Evolutionary conservation across 1,140 invertebrate genomes (phyloP).

Genomic region (Idris sp.): DNA sequence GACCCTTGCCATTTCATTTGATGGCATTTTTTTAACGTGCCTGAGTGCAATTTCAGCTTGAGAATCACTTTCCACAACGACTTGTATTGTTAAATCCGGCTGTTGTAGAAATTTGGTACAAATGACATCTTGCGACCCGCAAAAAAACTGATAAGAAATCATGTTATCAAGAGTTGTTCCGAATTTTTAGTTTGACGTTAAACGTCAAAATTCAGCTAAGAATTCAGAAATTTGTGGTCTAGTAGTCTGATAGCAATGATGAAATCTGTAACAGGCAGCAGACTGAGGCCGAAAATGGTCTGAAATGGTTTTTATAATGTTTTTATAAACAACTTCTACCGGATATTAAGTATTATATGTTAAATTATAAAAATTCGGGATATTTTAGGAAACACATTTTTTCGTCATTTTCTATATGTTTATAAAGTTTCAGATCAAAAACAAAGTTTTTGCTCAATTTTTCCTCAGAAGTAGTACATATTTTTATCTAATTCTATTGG

Average conservation of each 20-base stretch:
- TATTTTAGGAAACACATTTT: too few species aligned
- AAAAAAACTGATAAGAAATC: constrained; percentile 17
- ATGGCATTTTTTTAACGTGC: constrained; percentile 8
- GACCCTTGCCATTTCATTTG: background rate
- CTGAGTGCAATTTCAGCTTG: constrained; percentile 5
- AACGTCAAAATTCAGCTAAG: constrained; percentile 5
- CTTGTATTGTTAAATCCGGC: constrained; percentile 9
- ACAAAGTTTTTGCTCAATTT: too few species aligned
- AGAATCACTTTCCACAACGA: constrained; percentile 4
- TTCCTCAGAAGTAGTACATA: too few species aligned
- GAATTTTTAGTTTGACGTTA: constrained; percentile 5
- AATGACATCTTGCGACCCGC: constrained; percentile 4
- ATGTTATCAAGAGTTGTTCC: constrained; percentile 9
- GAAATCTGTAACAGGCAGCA: constrained; percentile 3
- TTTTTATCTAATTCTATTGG: too few species aligned
- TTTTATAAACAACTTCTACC: constrained; percentile 3
- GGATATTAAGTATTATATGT: constrained; percentile 4
- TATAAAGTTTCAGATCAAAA: too few species aligned
- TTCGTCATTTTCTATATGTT: too few species aligned
- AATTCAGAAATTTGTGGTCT: constrained; percentile 2
- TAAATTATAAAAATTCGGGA: constrained; percentile 5
- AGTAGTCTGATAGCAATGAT: constrained; percentile 1
- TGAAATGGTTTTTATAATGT: constrained; percentile 5
- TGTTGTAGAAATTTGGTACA: constrained; percentile 5
- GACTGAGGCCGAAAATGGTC: constrained; percentile 5